Evolutionary conservation across 2,888 invertebrate genomes (phyloP), one percentile per base, ranked within the genome.

Genomic region (Neuroscelio doddi): DNA sequence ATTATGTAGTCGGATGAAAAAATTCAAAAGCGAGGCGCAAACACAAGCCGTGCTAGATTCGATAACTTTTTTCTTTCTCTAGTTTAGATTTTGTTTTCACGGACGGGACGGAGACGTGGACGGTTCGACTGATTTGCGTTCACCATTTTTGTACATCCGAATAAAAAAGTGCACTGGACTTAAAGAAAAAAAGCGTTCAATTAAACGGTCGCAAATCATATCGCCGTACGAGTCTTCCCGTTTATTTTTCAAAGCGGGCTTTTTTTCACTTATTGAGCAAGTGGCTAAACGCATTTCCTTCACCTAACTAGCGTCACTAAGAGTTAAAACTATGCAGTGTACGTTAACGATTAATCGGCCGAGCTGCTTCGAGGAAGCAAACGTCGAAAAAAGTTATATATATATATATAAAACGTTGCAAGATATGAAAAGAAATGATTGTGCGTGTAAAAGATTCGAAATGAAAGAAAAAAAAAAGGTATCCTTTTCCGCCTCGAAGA

Each of bases 291-390:
- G 72, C 69, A 63, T 63, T 68, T 72, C 71, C 59, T 64, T 72
- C 45, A 58, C 57, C 65, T 73, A 72, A 68, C 77, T 78, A 78
- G 78, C 77, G 72, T 71, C 65, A 74, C 77, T 78, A 78, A 72
- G 64, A 69, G 73, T 72, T 71, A 71, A 75, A 59, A 55, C 56
- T 63, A 59, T 38, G 32, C 39, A 36, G 50, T 52, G 44, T 50
- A 55, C 68, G 58, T 70, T 70, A 72, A 73, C 62, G 42, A 64
- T 69, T 69, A 65, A 61, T 50, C 51, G 41, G 50, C 57, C 64
- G 57, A 59, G 67, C 70, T 69, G 74, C 63, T 69, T 73, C 70
- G 68, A 57, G 53, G 34, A 26, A 10, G 44, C 30, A 52, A 9
- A 30, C 26, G 12, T 36, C 15, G 15, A 36, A 12, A 12, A 36